phyloP scores from a whole-genome alignment of 2,797 vertebrate genomes.

The Distichodus sexfasciatus region DNA sequence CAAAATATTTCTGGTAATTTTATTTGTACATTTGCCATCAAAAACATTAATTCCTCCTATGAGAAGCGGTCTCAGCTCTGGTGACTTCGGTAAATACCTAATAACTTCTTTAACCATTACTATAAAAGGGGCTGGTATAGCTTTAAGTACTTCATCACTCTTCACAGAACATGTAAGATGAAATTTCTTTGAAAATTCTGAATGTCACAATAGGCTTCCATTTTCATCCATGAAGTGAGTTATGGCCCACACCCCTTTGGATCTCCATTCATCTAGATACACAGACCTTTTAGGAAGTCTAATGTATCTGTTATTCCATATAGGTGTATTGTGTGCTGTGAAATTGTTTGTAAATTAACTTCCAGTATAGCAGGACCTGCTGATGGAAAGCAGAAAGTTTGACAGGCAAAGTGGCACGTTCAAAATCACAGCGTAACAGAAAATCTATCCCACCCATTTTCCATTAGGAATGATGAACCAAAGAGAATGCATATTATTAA shows the following conservation, averaged over 20 bases:
- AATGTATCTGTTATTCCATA: constrained; percentile 21
- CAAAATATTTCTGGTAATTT: neutral
- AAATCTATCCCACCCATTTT: too few species aligned
- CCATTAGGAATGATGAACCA: too few species aligned
- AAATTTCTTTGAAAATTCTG: neutral
- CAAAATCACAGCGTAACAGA: too few species aligned
- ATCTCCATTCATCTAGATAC: constrained; percentile 13
- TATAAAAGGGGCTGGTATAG: neutral
- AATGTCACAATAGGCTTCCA: neutral
- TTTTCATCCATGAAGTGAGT: neutral
- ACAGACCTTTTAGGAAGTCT: neutral
- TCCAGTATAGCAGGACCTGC: constrained; percentile 7
- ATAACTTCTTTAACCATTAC: neutral
- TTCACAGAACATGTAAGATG: neutral
- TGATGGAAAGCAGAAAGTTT: too few species aligned
- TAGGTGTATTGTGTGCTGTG: constrained; percentile 4
- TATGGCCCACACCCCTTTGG: constrained; percentile 2
- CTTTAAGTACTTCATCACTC: neutral
- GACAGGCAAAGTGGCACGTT: too few species aligned
- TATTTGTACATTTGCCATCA: neutral
- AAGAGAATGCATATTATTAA: too few species aligned
- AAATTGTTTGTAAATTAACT: constrained; percentile 20
- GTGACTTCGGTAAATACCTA: neutral
- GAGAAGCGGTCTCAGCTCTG: neutral
- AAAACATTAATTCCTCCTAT: neutral